phyloP scores from a whole-genome alignment of 2,888 invertebrate species.

The Coelinius sp. region DNA sequence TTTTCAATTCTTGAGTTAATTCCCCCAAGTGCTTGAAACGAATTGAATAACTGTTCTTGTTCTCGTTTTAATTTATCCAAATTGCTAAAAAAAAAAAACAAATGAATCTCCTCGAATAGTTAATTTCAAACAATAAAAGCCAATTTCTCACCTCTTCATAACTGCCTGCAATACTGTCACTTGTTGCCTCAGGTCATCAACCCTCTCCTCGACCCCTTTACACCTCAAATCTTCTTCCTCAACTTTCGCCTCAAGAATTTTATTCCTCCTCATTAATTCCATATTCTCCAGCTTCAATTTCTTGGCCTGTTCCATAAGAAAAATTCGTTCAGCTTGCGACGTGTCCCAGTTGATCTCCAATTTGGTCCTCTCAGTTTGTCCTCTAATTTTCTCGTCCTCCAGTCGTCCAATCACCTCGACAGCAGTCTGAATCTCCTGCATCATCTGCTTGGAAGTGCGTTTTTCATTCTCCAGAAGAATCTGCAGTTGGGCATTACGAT shows the following conservation, averaged over 20 bases:
- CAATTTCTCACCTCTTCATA: constrained; percentile 45
- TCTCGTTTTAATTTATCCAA: constrained; percentile 59
- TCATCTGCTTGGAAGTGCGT: constrained; percentile 52
- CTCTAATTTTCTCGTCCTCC: constrained; percentile 57
- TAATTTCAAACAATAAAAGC: background rate
- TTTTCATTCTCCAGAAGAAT: constrained; percentile 56
- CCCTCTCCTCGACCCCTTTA: constrained; percentile 50
- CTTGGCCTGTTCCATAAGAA: constrained; percentile 54
- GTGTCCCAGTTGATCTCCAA: constrained; percentile 55
- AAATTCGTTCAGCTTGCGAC: constrained; percentile 54
- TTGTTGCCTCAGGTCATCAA: constrained; percentile 49
- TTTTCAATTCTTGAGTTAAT: constrained; percentile 59
- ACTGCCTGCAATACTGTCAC: constrained; percentile 41
- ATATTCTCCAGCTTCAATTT: constrained; percentile 54
- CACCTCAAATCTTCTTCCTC: constrained; percentile 44
- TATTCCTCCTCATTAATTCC: constrained; percentile 52
- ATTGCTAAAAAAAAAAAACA: constrained; percentile 51
- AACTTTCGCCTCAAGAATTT: constrained; percentile 49
- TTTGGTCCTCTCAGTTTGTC: constrained; percentile 52
- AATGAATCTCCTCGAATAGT: background rate
- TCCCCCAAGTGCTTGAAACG: constrained; percentile 48
- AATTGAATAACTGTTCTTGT: constrained; percentile 56
- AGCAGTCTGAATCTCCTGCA: constrained; percentile 52
- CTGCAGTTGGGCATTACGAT: constrained; percentile 50
- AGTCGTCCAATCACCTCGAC: constrained; percentile 50